These are phyloP conservation scores for Thripadectes ignobilis DNA, from an alignment of 2,797 vertebrate species.

Conservation along the genomic window DNA sequence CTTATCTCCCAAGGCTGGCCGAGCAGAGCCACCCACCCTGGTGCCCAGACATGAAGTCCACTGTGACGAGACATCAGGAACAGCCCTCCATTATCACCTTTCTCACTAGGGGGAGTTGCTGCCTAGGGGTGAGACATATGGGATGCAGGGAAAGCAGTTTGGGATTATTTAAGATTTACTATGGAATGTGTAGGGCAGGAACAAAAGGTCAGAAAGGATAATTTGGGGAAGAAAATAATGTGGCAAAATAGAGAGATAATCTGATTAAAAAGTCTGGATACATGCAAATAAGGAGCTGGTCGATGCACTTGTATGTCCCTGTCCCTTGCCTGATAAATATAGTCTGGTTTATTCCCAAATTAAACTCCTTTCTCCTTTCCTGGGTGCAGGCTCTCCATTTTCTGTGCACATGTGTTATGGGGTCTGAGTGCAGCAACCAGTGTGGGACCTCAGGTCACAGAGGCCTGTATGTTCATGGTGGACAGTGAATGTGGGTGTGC, in stretches of 20 bases:
- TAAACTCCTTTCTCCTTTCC: neutral
- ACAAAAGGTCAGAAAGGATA: neutral
- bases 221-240: neutral
- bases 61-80: accelerated
- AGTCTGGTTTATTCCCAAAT: neutral
- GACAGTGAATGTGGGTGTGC: neutral
- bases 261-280: neutral
- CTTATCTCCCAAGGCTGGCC: neutral
- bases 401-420: neutral
- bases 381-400: neutral
- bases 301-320: accelerated
- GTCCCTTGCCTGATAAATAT: neutral
- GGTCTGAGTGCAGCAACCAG: neutral
- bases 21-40: neutral
- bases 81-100: neutral
- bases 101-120: neutral
- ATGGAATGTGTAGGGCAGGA: neutral
- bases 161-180: neutral
- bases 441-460: accelerated
- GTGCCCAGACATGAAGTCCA: neutral
- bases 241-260: neutral
- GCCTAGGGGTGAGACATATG: no score
- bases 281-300: neutral
- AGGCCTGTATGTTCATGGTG: accelerated
- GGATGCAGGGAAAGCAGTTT: neutral